Evolutionary conservation across 2,888 invertebrate genomes (phyloP), one percentile per base, ranked within the genome.

Genomic region (Allolobophora icterica): DNA sequence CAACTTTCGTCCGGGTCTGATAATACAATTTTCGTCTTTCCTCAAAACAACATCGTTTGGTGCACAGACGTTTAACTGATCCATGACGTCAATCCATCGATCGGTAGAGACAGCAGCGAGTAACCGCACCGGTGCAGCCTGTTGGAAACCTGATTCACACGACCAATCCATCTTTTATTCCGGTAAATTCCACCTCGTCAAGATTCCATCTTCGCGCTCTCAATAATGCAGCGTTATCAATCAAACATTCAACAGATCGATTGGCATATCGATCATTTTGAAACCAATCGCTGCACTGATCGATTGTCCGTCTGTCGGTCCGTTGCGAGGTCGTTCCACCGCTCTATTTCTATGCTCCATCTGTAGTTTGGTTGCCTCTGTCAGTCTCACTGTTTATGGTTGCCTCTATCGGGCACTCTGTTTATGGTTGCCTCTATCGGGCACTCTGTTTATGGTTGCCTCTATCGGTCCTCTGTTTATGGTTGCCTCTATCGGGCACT

Each of bases 201-300:
- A n/a, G 71, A 71, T 71, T 71, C 71, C 71, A n/a, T 71, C 71
- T 71, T n/a, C 71, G n/a, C 71, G 71, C 71, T 71, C 71, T 71
- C 71, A 71, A 71, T 71, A n/a, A 71, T n/a, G 8, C 71, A 71
- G 71, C n/a, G 71, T 71, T 6, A 71, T 71, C 30, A 30, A 71
- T 71, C 71, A 71, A 71, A 71, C 71, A n/a, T 71, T 71, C 71
- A 71, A 71, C 71, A 71, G 71, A 71, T 71, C 71, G 71, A 71
- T 71, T n/a, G 71, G n/a, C 71, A 4, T 71, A 71, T 71, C 71
- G 71, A 71, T 71, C 71, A 71, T 71, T n/a, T 71, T n/a, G 71
- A n/a, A 71, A 71, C n/a, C 71, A 71, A n/a, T 71, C 71, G 71
- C 71, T 71, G n/a, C 71, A 71, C 6, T 71, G 30, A 71, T 71